A percentile compares a stretch with the other conserved stretches of the same genome.
Conservation (phyloP, 1,140 invertebrate species). For the Drosophila punjabiensis region DNA sequence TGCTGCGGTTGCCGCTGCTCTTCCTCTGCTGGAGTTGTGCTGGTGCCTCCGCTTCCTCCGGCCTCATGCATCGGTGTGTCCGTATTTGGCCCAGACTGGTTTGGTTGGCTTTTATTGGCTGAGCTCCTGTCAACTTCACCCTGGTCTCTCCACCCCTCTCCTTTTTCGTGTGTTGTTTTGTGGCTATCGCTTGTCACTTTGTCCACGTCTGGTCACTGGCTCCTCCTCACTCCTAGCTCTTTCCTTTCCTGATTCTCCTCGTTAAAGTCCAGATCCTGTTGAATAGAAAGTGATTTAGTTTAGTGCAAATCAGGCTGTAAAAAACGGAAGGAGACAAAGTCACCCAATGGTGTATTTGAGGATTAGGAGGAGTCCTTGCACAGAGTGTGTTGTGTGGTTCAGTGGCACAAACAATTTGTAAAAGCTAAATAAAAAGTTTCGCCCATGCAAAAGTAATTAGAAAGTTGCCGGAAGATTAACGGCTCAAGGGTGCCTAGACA, state of each 20-base stretch:
- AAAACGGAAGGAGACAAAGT: not conserved
- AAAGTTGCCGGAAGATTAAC: conserved; percentile 75
- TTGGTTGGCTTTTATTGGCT: conserved; percentile 72
- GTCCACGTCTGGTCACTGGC: conserved; percentile 14
- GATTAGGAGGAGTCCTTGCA: not conserved
- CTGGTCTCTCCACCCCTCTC: conserved; percentile 3
- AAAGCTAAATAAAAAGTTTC: conserved; percentile 62
- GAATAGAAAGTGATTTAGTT: conserved; percentile 81
- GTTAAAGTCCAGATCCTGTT: conserved; percentile 53
- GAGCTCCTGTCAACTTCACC: conserved; percentile 39
- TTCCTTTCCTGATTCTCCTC: conserved; percentile 10
- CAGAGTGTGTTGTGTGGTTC: conserved; percentile 16
- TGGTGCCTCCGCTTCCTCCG: conserved; percentile 38
- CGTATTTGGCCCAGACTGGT: conserved; percentile 42
- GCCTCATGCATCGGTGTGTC: conserved; percentile 61
- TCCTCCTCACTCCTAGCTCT: not conserved
- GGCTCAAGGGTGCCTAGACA: conserved; percentile 29
- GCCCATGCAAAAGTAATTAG: conserved; percentile 71
- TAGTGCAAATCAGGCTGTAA: conserved; percentile 50
- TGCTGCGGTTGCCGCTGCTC: conserved; percentile 56
- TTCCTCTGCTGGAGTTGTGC: conserved; percentile 35
- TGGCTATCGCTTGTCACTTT: conserved; percentile 45
- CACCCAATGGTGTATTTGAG: not conserved
- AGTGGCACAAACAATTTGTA: conserved; percentile 64
- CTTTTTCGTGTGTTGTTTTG: conserved; percentile 38